Percentiles rank a stretch among this genome's conserved stretches.
These are phyloP conservation scores for Phlogophora meticulosa DNA, from an alignment of 2,888 invertebrate species.

Conservation along the genomic window DNA sequence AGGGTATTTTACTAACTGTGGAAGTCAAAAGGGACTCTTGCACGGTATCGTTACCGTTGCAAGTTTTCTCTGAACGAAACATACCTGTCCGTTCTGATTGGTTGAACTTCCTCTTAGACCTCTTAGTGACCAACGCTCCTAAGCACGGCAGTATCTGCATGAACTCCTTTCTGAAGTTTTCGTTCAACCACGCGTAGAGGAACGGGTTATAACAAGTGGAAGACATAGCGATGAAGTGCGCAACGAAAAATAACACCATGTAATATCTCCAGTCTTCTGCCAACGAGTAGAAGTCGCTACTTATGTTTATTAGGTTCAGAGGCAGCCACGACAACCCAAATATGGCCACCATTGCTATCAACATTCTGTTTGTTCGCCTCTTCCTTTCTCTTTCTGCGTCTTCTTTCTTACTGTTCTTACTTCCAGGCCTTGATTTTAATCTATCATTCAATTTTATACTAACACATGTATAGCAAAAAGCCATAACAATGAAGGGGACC, in stretches of 20 bases:
- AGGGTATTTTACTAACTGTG: constrained; percentile 84
- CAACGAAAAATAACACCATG: constrained; percentile 94
- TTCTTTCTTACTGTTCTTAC: constrained; percentile 94
- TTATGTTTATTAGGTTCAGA: constrained; percentile 95
- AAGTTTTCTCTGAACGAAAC: constrained; percentile 87
- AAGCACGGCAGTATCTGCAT: constrained; percentile 94
- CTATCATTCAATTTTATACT: constrained; percentile 94
- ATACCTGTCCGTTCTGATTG: constrained; percentile 87
- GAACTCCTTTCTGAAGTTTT: constrained; percentile 97
- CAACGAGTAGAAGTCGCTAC: constrained; percentile 92
- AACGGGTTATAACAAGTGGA: constrained; percentile 98
- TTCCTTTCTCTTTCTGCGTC: constrained; percentile 95
- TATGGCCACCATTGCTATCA: constrained; percentile 97
- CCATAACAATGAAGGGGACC: constrained; percentile 96
- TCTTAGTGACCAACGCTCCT: constrained; percentile 85
- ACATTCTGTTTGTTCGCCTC: constrained; percentile 96
- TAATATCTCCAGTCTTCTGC: constrained; percentile 93
- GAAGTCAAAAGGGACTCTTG: constrained; percentile 87
- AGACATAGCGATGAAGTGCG: constrained; percentile 97
- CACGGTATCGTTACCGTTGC: constrained; percentile 88
- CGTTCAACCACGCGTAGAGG: constrained; percentile 98
- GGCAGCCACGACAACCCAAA: constrained; percentile 97
- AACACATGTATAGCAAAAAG: constrained; percentile 96
- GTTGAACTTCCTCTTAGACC: constrained; percentile 82
- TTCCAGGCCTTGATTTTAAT: constrained; percentile 94